Percentiles rank a stretch among this genome's conserved stretches.
These are phyloP conservation scores for Ceratoteleas bidentatus DNA, from an alignment of 1,140 invertebrate species.

Conservation along the genomic window DNA sequence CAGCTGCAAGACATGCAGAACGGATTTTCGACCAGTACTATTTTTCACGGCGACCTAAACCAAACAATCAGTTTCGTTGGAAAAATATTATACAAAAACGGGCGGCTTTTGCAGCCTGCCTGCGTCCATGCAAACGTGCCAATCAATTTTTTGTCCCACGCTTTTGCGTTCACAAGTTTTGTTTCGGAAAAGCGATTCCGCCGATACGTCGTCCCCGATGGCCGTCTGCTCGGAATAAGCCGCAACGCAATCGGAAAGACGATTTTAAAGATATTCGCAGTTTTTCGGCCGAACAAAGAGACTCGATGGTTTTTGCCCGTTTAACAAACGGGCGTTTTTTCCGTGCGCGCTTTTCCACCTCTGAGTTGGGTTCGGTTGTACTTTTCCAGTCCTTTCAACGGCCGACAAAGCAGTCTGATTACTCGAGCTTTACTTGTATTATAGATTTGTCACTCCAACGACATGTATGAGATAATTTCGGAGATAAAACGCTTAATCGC, in stretches of 20 bases:
- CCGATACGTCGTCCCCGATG: no score
- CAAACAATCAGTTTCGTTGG: constrained; percentile 13
- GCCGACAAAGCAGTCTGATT: constrained; percentile 53
- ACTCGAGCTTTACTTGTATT: constrained; percentile 41
- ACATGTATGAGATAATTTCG: constrained; percentile 22
- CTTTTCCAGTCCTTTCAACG: constrained; percentile 17
- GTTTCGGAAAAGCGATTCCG: background rate
- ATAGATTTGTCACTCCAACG: constrained; percentile 36
- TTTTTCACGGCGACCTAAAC: constrained; percentile 10
- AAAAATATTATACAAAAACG: constrained; percentile 19
- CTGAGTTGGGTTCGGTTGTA: background rate
- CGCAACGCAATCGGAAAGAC: background rate
- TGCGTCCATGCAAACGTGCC: constrained; percentile 11
- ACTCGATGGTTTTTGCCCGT: background rate
- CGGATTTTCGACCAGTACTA: constrained; percentile 19
- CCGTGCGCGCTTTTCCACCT: background rate
- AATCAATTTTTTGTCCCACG: constrained; percentile 5
- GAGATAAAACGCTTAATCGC: background rate
- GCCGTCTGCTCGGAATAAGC: constrained; percentile 4
- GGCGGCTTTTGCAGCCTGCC: background rate
- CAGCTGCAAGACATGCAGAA: constrained; percentile 1
- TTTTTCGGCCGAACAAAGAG: background rate
- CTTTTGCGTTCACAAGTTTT: background rate
- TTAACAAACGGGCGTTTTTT: background rate
- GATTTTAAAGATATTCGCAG: background rate